Conservation (phyloP, 1,140 invertebrate genomes). For the Drosophila cardini region DNA sequence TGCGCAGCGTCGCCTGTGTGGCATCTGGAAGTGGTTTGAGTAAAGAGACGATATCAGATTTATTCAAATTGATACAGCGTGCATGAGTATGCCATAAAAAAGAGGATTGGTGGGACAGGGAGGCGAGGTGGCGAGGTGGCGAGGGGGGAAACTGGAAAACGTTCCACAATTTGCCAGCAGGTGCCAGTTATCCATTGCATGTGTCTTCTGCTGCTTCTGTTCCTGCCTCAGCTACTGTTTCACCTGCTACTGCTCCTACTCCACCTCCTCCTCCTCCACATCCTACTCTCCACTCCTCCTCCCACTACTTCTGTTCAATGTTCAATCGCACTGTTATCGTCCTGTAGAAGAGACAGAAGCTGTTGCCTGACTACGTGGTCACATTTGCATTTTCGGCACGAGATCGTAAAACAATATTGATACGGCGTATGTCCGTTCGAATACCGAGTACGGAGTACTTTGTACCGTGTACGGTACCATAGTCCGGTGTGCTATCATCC, state of each 20-base stretch:
- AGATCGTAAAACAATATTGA: conserved; percentile 73
- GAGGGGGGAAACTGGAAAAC: neutral
- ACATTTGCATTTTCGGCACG: conserved; percentile 62
- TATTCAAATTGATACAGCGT: conserved; percentile 66
- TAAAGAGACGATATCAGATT: conserved; percentile 45
- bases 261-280: conserved; percentile 9
- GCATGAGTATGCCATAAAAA: conserved; percentile 42
- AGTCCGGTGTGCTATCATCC: conserved; percentile 17
- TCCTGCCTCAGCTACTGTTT: neutral
- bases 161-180: conserved; percentile 50
- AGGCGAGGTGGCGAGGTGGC: conserved; percentile 2
- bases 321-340: conserved; percentile 23
- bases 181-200: conserved; percentile 31
- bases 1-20: conserved; percentile 78
- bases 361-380: conserved; percentile 46
- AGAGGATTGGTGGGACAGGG: conserved; percentile 5
- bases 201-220: neutral
- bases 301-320: neutral
- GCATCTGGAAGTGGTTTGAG: conserved; percentile 62
- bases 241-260: neutral
- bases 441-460: too few relatives aligned
- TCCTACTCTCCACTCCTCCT: conserved; percentile 11
- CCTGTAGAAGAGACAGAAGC: conserved; percentile 24
- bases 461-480: neutral
- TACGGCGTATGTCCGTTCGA: conserved; percentile 46